A percentile compares a stretch with the other conserved stretches of the same genome.
Conservation (phyloP, 2,888 invertebrate genomes). For the Augiades crinisus region DNA sequence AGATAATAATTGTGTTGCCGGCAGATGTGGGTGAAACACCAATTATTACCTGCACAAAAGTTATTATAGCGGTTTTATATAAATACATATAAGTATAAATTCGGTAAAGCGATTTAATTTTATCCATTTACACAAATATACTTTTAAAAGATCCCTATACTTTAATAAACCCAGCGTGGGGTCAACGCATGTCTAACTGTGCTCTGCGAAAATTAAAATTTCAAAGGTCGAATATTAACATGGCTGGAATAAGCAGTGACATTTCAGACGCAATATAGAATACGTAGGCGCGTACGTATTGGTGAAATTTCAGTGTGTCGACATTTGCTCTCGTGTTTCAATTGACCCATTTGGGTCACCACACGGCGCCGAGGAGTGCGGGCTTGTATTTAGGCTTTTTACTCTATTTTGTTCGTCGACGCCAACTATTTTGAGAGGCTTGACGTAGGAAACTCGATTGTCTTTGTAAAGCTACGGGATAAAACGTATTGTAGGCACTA, state of each 20-base stretch:
- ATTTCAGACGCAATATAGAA: conserved; percentile 18
- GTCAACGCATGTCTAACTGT: neutral
- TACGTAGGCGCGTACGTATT: conserved; percentile 41
- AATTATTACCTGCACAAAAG: no score
- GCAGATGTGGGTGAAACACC: no score
- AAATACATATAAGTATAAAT: no score
- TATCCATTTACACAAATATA: neutral
- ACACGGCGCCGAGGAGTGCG: conserved; percentile 28
- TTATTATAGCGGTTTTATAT: no score
- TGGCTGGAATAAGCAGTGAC: conserved; percentile 4
- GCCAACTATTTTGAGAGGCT: conserved; percentile 14
- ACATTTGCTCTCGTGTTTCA: conserved; percentile 58
- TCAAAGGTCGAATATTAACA: conserved; percentile 4
- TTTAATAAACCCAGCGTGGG: neutral
- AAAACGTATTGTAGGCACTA: neutral
- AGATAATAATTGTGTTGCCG: no score
- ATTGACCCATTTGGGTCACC: conserved; percentile 55
- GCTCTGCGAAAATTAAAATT: conserved; percentile 5
- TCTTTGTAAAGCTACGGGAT: neutral
- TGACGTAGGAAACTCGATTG: conserved; percentile 4
- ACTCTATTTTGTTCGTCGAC: conserved; percentile 13
- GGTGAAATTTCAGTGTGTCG: conserved; percentile 54
- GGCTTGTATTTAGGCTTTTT: conserved; percentile 17
- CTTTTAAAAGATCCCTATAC: neutral
- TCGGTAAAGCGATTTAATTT: no score